Base-by-base conservation (phyloP, 1,140 invertebrate species). In the Acromyrmex charruanus region DNA sequence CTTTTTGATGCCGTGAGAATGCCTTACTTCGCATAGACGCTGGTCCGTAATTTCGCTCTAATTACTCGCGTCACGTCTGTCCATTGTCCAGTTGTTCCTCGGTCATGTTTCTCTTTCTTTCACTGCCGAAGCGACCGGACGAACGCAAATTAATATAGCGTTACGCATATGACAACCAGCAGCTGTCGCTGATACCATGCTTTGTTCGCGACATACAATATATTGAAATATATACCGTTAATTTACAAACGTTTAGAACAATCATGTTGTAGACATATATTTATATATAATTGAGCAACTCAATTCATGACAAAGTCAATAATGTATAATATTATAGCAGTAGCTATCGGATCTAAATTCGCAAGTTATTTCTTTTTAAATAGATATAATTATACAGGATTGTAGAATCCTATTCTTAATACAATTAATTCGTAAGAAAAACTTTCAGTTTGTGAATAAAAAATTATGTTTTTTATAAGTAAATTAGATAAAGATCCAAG, bases 151-250 rank as follows among this genome's bases (percentile, higher is more conserved):
- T 84, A 75, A 51, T 84, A 21, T 75, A 51, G 18, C 55, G 80
- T 82, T 82, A 28, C 68, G 39, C 35, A 74, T n/a, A 71, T 59
- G 53, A 82, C 68, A 82, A 82, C 16, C n/a, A 44, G 39, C 80
- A 82, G 80, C 80, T 82, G 80, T 82, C 7, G 55, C 18, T 59
- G 31, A 71, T 58, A 53, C 28, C 14, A 31, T 16, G 35, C 25
- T 72, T 74, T 82, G 68, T 82, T n/a, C 80, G 12, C 31, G 28
- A 10, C 21, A 28, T 72, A 21, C 39, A 18, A 21, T 49, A 16
- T 31, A 31, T 31, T 31, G 31, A 31, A 31, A 31, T 31, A n/a
- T 18, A 63, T 65, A 79, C 2, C 14, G 14, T 25, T 69, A 25
- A 49, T 44, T 68, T 21, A n/a, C 66, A 25, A 68, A 44, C 35